Conservation (phyloP, 2,113 vertebrate genomes). For the Sander vitreus region DNA sequence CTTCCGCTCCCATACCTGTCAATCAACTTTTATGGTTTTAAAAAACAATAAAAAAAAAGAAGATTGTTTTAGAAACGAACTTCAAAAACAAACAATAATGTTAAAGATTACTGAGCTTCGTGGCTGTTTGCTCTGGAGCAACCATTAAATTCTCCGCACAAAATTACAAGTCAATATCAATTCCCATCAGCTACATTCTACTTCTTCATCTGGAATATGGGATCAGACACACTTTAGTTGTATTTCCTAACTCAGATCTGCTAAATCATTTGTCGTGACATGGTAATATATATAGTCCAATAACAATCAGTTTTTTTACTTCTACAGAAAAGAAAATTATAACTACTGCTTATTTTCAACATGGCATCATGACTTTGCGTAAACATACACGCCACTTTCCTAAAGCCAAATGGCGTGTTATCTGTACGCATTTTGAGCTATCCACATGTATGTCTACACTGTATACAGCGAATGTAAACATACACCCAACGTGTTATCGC, state of each 20-base stretch:
- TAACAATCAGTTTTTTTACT: background rate
- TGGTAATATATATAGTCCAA: background rate
- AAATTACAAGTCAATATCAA: background rate
- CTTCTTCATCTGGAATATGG: too few species aligned
- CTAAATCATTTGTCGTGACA: background rate
- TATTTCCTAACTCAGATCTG: too few species aligned
- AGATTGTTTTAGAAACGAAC: conserved; percentile 51
- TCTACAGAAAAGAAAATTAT: background rate
- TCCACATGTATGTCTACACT: too few species aligned
- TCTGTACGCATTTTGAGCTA: too few species aligned
- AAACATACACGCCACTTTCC: too few species aligned
- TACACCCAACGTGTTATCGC: too few species aligned
- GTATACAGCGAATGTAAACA: too few species aligned
- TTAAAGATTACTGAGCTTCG: conserved; percentile 41
- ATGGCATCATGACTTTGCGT: too few species aligned
- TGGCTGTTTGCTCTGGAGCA: conserved; percentile 46
- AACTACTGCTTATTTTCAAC: background rate
- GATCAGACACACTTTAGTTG: too few species aligned
- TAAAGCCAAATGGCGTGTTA: too few species aligned
- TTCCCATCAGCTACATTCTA: background rate
- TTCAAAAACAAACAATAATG: conserved; percentile 36
- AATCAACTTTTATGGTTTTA: conserved; percentile 32
- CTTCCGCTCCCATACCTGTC: conserved; percentile 13
- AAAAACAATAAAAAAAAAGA: background rate
- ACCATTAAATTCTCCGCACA: background rate